These are phyloP conservation scores for Cairina moschata DNA, from an alignment of 2,113 vertebrate genomes.

Conservation along the genomic window DNA sequence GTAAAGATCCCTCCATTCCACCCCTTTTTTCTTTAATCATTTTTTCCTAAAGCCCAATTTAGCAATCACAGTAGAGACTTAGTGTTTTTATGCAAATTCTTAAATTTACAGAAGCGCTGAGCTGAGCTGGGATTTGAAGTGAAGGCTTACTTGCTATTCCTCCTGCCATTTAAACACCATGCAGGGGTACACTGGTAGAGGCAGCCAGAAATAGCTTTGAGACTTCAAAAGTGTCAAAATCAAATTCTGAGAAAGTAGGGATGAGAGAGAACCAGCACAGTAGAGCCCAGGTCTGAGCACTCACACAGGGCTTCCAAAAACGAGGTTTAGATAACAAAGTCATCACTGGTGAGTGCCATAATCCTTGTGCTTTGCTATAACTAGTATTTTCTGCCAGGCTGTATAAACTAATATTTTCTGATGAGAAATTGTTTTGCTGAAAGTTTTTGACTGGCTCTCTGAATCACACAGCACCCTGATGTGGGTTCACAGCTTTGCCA, in stretches of 20 bases:
- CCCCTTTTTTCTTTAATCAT: neutral
- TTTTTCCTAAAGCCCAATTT: slow-evolving; percentile 15
- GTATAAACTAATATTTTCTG: neutral
- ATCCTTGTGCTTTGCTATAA: neutral
- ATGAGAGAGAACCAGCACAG: neutral
- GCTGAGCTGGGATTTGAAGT: neutral
- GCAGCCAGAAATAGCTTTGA: neutral
- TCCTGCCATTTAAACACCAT: slow-evolving; percentile 14
- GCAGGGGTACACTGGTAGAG: neutral
- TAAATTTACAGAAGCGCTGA: slow-evolving; percentile 35
- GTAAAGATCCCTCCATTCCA: neutral
- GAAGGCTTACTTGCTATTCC: slow-evolving; percentile 20
- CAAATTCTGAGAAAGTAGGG: neutral
- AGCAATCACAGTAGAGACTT: neutral
- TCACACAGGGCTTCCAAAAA: neutral
- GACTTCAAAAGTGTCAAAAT: slow-evolving; percentile 1
- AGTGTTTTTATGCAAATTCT: slow-evolving; percentile 33
- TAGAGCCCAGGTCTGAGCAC: neutral
- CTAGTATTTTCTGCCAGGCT: neutral
- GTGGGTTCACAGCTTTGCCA: neutral
- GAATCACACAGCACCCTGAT: neutral
- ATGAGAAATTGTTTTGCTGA: neutral
- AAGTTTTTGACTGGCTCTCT: neutral
- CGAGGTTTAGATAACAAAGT: neutral
- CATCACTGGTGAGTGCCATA: neutral